Evolutionary conservation across 2,888 invertebrate species (phyloP).

Genomic region (Andricus curvator): DNA sequence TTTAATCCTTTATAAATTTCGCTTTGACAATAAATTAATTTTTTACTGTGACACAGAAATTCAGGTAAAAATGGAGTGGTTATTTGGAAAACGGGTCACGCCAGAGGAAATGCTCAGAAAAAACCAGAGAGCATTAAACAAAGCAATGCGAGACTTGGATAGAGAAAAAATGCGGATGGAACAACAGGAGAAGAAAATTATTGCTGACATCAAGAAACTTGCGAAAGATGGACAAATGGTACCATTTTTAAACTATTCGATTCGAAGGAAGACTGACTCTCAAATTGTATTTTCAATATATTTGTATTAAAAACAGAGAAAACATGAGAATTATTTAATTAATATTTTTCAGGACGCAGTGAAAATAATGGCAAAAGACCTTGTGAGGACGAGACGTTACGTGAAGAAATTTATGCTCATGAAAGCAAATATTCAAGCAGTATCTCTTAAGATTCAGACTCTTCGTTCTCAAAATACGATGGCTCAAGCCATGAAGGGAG

Average conservation of each 20-base stretch:
- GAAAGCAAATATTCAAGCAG: conserved; percentile 99
- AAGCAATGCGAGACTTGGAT: conserved; percentile 98
- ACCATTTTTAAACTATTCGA: conserved; percentile 51
- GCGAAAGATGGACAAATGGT: conserved; percentile 99
- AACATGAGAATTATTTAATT: neutral
- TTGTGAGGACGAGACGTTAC: conserved; percentile 96
- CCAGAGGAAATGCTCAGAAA: conserved; percentile 99
- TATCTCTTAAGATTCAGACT: conserved; percentile 98
- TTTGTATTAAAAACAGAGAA: neutral
- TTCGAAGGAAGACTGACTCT: neutral
- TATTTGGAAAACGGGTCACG: conserved; percentile 97
- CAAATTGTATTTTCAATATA: neutral
- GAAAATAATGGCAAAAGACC: conserved; percentile 99
- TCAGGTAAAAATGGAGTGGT: conserved; percentile 88
- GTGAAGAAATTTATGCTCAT: conserved; percentile 99
- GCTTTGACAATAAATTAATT: neutral
- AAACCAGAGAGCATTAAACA: conserved; percentile 98
- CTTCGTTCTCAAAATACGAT: conserved; percentile 98
- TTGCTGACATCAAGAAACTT: conserved; percentile 98
- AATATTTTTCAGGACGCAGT: conserved; percentile 92
- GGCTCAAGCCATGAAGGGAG: conserved; percentile 99
- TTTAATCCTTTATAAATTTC: neutral
- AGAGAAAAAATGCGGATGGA: conserved; percentile 97
- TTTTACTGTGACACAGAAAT: neutral
- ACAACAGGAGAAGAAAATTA: conserved; percentile 99